Evolutionary conservation across 2,888 invertebrate species (phyloP).

Genomic region (Drosophila atroscutellata): DNA sequence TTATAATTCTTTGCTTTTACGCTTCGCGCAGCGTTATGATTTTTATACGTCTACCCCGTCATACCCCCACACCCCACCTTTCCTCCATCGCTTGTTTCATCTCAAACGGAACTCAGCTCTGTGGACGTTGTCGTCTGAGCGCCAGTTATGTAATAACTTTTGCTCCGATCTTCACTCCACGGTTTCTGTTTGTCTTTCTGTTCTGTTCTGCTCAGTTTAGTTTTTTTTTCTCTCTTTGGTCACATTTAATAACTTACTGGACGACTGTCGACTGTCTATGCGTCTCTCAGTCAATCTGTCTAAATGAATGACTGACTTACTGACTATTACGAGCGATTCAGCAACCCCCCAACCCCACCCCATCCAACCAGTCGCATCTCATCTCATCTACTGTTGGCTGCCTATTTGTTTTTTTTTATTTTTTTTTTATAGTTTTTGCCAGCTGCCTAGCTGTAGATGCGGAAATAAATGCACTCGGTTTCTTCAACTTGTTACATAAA

Average conservation of each 20-base stretch:
- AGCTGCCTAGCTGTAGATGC: constrained; percentile 60
- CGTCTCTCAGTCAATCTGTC: constrained; percentile 50
- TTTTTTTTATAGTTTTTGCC: constrained; percentile 33
- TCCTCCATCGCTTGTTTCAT: background rate
- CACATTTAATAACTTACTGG: constrained; percentile 72
- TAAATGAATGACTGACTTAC: constrained; percentile 68
- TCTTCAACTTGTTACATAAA: constrained; percentile 79
- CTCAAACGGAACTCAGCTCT: constrained; percentile 12
- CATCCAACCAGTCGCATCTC: background rate
- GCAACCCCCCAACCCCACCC: background rate
- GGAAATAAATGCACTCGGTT: constrained; percentile 76
- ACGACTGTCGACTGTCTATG: constrained; percentile 30
- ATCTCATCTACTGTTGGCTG: constrained; percentile 10
- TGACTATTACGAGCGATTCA: constrained; percentile 48
- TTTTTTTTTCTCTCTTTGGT: constrained; percentile 45
- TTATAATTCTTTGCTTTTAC: constrained; percentile 79
- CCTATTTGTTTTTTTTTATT: constrained; percentile 9
- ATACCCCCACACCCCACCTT: background rate
- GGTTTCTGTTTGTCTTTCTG: constrained; percentile 13
- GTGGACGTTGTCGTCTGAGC: constrained; percentile 31
- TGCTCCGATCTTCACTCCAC: constrained; percentile 12
- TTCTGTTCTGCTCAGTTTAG: background rate
- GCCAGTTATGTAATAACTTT: constrained; percentile 66
- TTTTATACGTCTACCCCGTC: constrained; percentile 56
- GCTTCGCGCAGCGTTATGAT: constrained; percentile 71